These are phyloP conservation scores for Ennomos quercinarius DNA, from an alignment of 2,888 invertebrate genomes.

Conservation along the genomic window DNA sequence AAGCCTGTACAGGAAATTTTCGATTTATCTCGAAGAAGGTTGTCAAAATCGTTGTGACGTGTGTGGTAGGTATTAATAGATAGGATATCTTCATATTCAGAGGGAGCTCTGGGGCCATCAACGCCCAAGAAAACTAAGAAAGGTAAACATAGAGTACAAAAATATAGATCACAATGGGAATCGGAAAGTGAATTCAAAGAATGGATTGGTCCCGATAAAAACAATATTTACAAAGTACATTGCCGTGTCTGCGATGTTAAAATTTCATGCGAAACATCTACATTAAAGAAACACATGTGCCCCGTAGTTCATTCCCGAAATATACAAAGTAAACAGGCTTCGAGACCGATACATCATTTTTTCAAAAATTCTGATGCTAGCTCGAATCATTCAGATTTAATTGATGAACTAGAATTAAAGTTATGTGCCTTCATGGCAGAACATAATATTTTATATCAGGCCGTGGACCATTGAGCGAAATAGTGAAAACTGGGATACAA, in stretches of 20 bases:
- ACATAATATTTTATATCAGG: constrained; percentile 17
- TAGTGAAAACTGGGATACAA: constrained; percentile 13
- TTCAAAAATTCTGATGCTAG: neutral
- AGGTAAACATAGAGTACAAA: constrained; percentile 4
- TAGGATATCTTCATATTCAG: too few relatives aligned
- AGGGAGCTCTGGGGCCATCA: too few relatives aligned
- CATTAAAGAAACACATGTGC: too few relatives aligned
- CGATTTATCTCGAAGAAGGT: too few relatives aligned
- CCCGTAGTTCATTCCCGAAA: neutral
- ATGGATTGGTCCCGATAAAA: neutral
- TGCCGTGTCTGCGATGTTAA: constrained; percentile 1
- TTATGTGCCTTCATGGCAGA: constrained; percentile 15
- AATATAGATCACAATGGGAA: constrained; percentile 3
- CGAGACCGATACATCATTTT: too few relatives aligned
- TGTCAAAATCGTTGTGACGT: too few relatives aligned
- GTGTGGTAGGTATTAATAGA: too few relatives aligned
- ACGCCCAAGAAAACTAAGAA: too few relatives aligned
- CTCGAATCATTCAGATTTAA: too few relatives aligned
- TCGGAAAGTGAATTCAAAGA: neutral
- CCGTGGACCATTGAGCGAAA: constrained; percentile 21
- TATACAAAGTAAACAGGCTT: too few relatives aligned
- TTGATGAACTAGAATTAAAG: constrained; percentile 21
- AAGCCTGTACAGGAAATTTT: too few relatives aligned
- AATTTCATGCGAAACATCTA: constrained; percentile 1
- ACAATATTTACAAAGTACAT: neutral